Evolutionary conservation across 2,797 vertebrate species (phyloP).

Genomic region (Microtus agrestis): DNA sequence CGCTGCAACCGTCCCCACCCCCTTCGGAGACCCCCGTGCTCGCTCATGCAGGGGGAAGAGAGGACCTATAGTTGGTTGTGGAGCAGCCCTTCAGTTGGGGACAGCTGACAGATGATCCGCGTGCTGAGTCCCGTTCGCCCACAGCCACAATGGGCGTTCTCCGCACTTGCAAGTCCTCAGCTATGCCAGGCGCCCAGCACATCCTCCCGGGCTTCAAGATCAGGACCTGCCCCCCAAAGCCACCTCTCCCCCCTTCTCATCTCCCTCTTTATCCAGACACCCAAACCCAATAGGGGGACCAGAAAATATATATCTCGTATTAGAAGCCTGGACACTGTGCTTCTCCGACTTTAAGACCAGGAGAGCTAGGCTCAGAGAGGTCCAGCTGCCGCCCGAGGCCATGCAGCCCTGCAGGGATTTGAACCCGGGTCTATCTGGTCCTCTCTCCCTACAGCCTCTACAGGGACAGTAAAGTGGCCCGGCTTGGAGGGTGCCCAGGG

Average conservation of each 20-base stretch:
- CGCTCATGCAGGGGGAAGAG: neutral
- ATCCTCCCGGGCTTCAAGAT: neutral
- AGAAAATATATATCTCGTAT: neutral
- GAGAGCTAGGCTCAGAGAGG: neutral
- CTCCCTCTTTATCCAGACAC: neutral
- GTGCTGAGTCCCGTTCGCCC: neutral
- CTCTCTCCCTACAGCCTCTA: neutral
- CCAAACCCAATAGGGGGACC: neutral
- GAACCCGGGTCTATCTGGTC: neutral
- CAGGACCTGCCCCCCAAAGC: neutral
- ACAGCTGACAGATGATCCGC: neutral
- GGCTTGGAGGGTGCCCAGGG: slow-evolving; percentile 35
- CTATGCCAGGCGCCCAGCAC: neutral
- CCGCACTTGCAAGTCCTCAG: neutral
- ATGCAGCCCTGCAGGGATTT: neutral
- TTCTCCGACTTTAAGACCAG: neutral
- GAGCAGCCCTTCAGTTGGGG: neutral
- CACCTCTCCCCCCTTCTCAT: neutral
- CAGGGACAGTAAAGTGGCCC: neutral
- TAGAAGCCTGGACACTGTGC: neutral
- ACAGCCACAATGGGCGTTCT: neutral
- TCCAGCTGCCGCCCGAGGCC: neutral
- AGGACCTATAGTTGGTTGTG: neutral
- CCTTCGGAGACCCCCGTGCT: neutral
- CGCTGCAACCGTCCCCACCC: neutral